A percentile compares a stretch with the other conserved stretches of the same genome.
phyloP scores from a whole-genome alignment of 2,888 invertebrate genomes.

The Latheticus oryzae region DNA sequence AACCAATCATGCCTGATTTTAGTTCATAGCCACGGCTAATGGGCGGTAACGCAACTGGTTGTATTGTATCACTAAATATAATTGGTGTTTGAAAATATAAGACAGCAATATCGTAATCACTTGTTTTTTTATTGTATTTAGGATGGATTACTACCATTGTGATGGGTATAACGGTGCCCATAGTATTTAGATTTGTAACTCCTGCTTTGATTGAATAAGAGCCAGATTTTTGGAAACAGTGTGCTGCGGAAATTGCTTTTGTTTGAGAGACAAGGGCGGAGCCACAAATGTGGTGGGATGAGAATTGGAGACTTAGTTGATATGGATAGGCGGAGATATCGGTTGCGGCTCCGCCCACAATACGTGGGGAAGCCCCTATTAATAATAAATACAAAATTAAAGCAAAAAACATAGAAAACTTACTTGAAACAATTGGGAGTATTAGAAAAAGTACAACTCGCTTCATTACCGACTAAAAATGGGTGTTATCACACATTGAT shows the following conservation, averaged over 20 bases:
- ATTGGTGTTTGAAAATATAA: constrained; percentile 11
- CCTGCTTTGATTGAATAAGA: constrained; percentile 31
- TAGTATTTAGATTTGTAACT: background rate
- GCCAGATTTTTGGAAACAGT: constrained; percentile 25
- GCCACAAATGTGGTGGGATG: constrained; percentile 23
- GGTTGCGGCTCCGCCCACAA: constrained; percentile 27
- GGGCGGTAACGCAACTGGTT: constrained; percentile 18
- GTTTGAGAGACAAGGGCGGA: constrained; percentile 14
- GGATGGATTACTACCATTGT: constrained; percentile 23
- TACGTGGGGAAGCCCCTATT: constrained; percentile 8
- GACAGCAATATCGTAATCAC: constrained; percentile 31
- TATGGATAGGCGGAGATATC: constrained; percentile 30
- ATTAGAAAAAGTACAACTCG: constrained; percentile 4
- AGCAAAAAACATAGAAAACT: constrained; percentile 7
- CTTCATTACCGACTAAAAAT: constrained; percentile 13
- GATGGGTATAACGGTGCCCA: constrained; percentile 18
- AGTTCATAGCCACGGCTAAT: background rate
- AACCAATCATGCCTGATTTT: constrained; percentile 15
- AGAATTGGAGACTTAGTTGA: constrained; percentile 21
- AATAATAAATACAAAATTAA: constrained; percentile 1
- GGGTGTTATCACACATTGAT: too few species aligned
- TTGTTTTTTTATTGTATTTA: background rate
- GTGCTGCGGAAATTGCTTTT: constrained; percentile 30
- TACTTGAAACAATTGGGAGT: constrained; percentile 5
- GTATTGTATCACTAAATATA: constrained; percentile 1